Conservation (phyloP, 1,140 invertebrate genomes). For the Drosophila kurseongensis region DNA sequence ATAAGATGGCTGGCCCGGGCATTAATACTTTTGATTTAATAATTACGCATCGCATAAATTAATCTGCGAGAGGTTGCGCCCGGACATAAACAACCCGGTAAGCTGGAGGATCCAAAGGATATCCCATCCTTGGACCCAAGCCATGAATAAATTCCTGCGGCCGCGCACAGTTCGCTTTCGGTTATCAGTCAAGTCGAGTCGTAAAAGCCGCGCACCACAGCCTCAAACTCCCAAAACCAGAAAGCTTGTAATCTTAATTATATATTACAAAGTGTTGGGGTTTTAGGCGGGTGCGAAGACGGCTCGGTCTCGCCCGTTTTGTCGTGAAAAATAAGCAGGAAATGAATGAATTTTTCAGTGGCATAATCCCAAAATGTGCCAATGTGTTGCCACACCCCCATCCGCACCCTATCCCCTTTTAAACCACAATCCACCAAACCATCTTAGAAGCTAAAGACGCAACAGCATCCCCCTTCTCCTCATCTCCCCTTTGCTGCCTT, state of each 20-base stretch:
- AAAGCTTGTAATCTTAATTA: constrained; percentile 82
- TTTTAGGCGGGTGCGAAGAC: constrained; percentile 1
- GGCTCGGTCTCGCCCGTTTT: constrained; percentile 48
- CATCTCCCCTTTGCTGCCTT: not conserved
- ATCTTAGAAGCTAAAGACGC: constrained; percentile 36
- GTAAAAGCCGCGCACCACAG: constrained; percentile 39
- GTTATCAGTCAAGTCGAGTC: constrained; percentile 77
- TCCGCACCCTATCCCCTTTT: not conserved
- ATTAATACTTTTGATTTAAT: constrained; percentile 69
- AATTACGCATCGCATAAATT: constrained; percentile 73
- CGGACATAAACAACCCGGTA: constrained; percentile 62
- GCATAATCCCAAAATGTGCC: constrained; percentile 78
- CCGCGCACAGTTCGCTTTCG: constrained; percentile 54
- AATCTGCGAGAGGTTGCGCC: constrained; percentile 51
- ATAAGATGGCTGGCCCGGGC: constrained; percentile 27
- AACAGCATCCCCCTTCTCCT: not conserved
- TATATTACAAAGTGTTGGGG: constrained; percentile 80
- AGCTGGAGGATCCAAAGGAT: constrained; percentile 49
- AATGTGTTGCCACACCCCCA: constrained; percentile 67
- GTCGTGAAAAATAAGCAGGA: constrained; percentile 75
- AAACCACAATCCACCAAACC: constrained; percentile 35
- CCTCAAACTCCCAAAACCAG: constrained; percentile 57
- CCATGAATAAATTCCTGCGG: constrained; percentile 74
- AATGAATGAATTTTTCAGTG: constrained; percentile 83
- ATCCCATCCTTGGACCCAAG: constrained; percentile 40